Base-by-base conservation (phyloP, 1,140 invertebrate genomes). In the Apis florea region DNA sequence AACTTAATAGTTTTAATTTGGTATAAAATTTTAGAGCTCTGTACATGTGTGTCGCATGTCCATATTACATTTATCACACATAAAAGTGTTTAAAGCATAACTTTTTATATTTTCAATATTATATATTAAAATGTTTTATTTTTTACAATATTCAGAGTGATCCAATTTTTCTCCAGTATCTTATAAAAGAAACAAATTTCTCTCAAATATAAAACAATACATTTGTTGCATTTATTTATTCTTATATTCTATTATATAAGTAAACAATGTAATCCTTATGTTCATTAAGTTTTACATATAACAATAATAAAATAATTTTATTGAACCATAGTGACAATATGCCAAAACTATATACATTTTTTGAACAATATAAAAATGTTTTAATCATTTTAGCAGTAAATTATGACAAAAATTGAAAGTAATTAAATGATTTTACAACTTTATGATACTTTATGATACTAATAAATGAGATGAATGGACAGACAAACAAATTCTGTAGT, bases 31-130 rank as follows among this genome's bases (percentile, higher is more conserved):
- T 15, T 71, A 75, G 63, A 91, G 90, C 90, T 91, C 92, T 82
- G 83, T 88, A 87, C 80, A 90, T 92, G 91, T 92, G 89, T 92
- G 91, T 90, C 92, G 90, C 92, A 92, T 92, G 92, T 92, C 92
- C 90, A 82, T 89, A 59, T 85, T 87, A 82, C 69, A 63, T 81
- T 85, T 83, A 72, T 77, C 78, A 71, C 26, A 74, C 58, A 63
- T 61, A 66, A 68, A 75, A 69, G 63, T 21, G 47, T 83, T 64
- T 83, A 40, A 83, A 49, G 56, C 21, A 58, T 68, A 71, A 61
- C 1, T 70, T 63, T 63, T 63, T 40, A 72, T 61, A 79, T 24
- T 40, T 72, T 19, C 24, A 15, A 24, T 17, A 53, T 40, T 67
- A 51, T 68, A 79, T 9, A 12, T 85, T 75, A 79, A 71, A 66